Base-by-base conservation (phyloP, 1,140 invertebrate species). In the Anoplolepis gracilipes region DNA sequence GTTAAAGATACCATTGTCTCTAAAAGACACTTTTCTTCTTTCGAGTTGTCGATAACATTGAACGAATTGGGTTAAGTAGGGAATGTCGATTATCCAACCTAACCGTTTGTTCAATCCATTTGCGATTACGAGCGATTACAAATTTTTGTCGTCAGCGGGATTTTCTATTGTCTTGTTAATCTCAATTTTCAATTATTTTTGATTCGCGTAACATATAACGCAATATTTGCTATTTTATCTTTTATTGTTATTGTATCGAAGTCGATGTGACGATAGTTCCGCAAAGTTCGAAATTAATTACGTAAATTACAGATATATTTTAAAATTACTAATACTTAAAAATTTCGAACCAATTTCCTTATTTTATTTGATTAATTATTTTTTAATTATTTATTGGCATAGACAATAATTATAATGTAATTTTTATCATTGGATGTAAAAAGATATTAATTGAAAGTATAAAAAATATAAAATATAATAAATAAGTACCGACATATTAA, bases 221-320 rank as follows among this genome's bases (percentile, higher is more conserved):
- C 19, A 33, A 42, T 36, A 8, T 19, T 39, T 22, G 55, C 8
- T 2, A 0, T 42, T 42, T 76, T 19, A 76, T 39, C 36, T 0
- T 62, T 2, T 22, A 13, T 13, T 75, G 39, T 2, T 22, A 13
- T 13, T 75, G 39, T 62, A 82, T 86, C 39, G 64, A 46, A 33
- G 75, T 82, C n/a, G 69, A 86, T 59, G 53, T 53, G 61, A 25
- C 36, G 59, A 86, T 87, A 46, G 42, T 3, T 13, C 11, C 11
- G 42, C 11, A 13, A 13, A 46, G 42, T 46, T 46, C 11, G 46
- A 64, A n/a, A 1, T 16, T 64, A 39, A 28, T 33, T 5, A 33
- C 28, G 53, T 25, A 67, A 70, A 81, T 72, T 55, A 53, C 1
- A 57, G 6, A 30, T 67, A 36, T 33, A 33, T 0, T 65, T 10